These are phyloP conservation scores for Tychaedon coryphoeus DNA, from an alignment of 2,113 vertebrate genomes.

Conservation along the genomic window DNA sequence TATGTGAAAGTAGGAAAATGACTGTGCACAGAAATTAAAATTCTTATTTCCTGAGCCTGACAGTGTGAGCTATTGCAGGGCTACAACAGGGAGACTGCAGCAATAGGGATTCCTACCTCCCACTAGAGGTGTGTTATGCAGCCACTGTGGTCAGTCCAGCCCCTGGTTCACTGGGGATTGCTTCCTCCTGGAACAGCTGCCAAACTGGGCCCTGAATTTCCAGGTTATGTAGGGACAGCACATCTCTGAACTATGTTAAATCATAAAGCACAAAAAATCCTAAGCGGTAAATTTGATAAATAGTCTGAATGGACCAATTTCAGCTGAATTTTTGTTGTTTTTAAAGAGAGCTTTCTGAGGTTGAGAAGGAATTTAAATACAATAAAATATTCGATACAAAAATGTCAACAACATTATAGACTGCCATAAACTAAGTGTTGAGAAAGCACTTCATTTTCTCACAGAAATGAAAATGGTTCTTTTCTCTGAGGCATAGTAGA, in stretches of 20 bases:
- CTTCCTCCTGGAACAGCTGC: neutral
- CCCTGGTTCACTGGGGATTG: neutral
- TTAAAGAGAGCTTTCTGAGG: neutral
- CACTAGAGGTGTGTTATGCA: accelerated
- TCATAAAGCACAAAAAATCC: neutral
- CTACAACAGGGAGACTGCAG: neutral
- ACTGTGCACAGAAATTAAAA: neutral
- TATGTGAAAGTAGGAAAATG: neutral
- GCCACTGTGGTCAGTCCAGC: neutral
- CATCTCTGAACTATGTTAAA: neutral
- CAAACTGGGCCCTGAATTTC: accelerated
- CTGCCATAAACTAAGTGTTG: neutral
- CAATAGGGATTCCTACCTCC: neutral
- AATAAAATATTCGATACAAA: neutral
- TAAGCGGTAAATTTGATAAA: neutral
- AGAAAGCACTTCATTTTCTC: neutral
- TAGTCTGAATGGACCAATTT: neutral
- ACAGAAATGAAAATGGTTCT: neutral
- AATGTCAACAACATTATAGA: neutral
- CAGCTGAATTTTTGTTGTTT: neutral
- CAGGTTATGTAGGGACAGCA: neutral
- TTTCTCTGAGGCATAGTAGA: neutral
- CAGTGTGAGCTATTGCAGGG: neutral
- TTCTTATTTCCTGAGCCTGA: neutral
- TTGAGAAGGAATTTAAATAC: neutral